A percentile compares a stretch with the other conserved stretches of the same genome.
phyloP scores from a whole-genome alignment of 2,113 vertebrate genomes.

The Coryphaenoides rupestris region DNA sequence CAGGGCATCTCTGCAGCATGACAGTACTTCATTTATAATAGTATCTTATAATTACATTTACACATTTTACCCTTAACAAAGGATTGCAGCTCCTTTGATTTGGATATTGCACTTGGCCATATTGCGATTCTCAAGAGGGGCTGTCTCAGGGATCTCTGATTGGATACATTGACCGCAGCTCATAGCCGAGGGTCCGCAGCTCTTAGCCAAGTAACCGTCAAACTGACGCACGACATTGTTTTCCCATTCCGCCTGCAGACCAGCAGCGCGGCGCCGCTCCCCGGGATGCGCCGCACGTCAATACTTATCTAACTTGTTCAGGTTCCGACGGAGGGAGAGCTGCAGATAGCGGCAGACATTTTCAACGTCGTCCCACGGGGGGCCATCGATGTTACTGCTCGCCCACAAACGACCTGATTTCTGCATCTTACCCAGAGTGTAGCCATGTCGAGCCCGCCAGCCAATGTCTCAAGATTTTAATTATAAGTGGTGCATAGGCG shows the following conservation, averaged over 20 bases:
- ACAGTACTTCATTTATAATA: too few species aligned
- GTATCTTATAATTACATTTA: too few species aligned
- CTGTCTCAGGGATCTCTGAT: too few species aligned
- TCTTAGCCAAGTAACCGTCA: conserved; percentile 21
- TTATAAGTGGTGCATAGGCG: too few species aligned
- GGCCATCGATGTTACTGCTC: conserved; percentile 6
- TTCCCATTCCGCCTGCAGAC: conserved; percentile 5
- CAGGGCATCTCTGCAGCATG: too few species aligned
- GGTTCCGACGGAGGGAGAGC: not conserved
- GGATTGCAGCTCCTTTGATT: too few species aligned
- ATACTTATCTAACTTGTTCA: conserved; percentile 3
- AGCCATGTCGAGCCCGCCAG: too few species aligned
- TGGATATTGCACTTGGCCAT: too few species aligned
- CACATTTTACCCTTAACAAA: too few species aligned
- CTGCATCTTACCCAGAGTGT: not conserved
- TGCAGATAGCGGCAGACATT: not conserved
- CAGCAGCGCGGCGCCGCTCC: conserved; percentile 2
- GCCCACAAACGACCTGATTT: not conserved
- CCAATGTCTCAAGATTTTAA: too few species aligned
- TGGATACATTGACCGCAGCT: not conserved
- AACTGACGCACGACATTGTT: conserved; percentile 20
- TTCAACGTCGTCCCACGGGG: not conserved
- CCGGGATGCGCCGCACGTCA: conserved; percentile 12
- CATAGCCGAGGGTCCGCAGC: not conserved
- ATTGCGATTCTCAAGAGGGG: too few species aligned